Base-by-base conservation (phyloP, 2,888 invertebrate species). In the Drosophila hawaiiensis region DNA sequence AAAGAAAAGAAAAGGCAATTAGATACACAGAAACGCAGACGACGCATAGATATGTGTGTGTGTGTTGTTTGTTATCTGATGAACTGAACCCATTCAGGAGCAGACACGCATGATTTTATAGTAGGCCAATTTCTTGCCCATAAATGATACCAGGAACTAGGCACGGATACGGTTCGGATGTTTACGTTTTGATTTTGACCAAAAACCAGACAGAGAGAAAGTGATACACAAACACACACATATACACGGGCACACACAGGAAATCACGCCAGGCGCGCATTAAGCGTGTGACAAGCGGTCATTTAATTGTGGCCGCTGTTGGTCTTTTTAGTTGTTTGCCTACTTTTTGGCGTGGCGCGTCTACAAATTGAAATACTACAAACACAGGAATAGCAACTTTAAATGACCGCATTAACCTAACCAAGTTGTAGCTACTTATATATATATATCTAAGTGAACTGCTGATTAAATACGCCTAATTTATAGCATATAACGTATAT, bases 261-360 rank as follows among this genome's bases (percentile, higher is more conserved):
- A 89, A 86, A 90, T 89, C 84, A 90, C 90, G 90, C 86, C 89
- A 89, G 75, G 63, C 76, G 62, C 62, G 62, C 89, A 90, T 86
- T 86, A 86, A 71, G 73, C 68, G 80, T 81, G 70, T 75, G 81
- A 77, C 81, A 77, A 83, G 72, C 74, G 80, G 62, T 65, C 65
- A 81, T 81, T 82, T 61, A 53, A 78, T 82, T 78, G 63, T 74
- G 63, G 35, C 33, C 19, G 49, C 58, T 12, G 37, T 19, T 22
- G 65, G 52, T 37, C 49, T 58, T 39, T 60, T 61, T 28, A 56
- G 28, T 39, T 39, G 39, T 49, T 50, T 66, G 76, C 63, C 69
- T 78, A 50, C 58, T 66, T 78, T 73, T 53, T 67, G 74, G 63
- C 67, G 55, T 29, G 49, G 25, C 39, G 41, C 55, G 58, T 52